A percentile compares a stretch with the other conserved stretches of the same genome.
phyloP scores from a whole-genome alignment of 2,888 invertebrate genomes.

The Steinernema scapterisci region DNA sequence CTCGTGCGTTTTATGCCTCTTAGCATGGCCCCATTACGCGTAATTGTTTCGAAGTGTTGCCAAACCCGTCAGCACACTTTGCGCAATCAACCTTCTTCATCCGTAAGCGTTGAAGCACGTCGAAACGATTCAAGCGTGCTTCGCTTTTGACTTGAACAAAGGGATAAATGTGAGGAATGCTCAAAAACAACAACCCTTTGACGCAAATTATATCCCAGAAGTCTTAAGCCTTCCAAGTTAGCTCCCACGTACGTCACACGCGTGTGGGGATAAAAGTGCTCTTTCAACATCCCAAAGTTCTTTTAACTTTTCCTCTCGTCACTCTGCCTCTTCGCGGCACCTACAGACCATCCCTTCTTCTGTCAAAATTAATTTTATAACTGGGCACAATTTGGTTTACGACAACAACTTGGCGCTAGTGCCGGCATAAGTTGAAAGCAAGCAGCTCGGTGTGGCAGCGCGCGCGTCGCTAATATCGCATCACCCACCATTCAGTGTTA shows the following conservation, averaged over 20 bases:
- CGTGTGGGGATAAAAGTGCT: too few species aligned
- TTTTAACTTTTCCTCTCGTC: background rate
- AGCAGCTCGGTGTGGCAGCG: background rate
- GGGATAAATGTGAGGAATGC: background rate
- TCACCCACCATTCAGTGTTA: constrained; percentile 1
- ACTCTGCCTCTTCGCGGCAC: background rate
- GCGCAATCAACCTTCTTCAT: constrained; percentile 31
- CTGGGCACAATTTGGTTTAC: constrained; percentile 11
- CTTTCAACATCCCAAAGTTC: background rate
- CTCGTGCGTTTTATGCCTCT: constrained; percentile 29
- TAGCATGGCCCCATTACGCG: constrained; percentile 28
- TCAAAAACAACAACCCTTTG: background rate
- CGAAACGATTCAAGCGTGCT: constrained; percentile 25
- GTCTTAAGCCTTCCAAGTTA: background rate
- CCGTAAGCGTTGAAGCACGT: background rate
- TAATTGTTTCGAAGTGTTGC: constrained; percentile 32
- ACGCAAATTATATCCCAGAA: background rate
- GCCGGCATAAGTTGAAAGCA: background rate
- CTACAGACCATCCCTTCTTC: background rate
- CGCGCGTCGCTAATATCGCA: constrained; percentile 25
- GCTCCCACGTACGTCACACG: background rate
- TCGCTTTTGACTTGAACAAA: background rate
- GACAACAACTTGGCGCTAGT: background rate
- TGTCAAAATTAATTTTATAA: constrained; percentile 26
- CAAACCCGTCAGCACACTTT: constrained; percentile 6